Percentiles rank a stretch among this genome's conserved stretches.
Conservation (phyloP, 2,797 vertebrate species). For the Halcyon leucocephala region DNA sequence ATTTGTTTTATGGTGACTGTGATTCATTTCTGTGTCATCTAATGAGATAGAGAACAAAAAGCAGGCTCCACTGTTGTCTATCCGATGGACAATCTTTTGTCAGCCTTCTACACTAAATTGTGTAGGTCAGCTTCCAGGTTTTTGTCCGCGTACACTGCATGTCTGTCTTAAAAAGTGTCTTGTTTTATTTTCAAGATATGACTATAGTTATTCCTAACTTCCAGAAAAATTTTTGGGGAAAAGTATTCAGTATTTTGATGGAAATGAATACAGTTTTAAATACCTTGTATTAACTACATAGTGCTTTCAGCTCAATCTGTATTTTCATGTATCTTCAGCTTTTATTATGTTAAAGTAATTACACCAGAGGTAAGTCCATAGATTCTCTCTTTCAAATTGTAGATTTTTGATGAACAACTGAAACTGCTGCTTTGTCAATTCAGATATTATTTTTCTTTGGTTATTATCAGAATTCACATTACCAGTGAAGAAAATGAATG, state of each 20-base stretch:
- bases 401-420: background rate
- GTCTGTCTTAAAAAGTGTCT: background rate
- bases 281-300: background rate
- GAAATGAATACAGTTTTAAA: background rate
- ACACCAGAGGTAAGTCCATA: background rate
- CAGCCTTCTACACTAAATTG: background rate
- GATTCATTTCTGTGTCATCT: background rate
- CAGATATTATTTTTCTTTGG: background rate
- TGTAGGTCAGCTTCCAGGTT: background rate
- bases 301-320: background rate
- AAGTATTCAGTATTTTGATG: background rate
- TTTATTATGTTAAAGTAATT: background rate
- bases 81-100: background rate
- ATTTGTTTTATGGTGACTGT: background rate
- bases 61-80: rapidly evolving
- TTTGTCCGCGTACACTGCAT: rapidly evolving
- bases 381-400: background rate
- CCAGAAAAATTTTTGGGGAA: background rate
- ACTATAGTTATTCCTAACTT: background rate
- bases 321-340: background rate
- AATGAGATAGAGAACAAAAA: background rate
- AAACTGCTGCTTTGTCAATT: background rate
- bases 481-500: background rate
- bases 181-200: background rate
- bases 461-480: background rate